A percentile compares a stretch with the other conserved stretches of the same genome.
phyloP scores from a whole-genome alignment of 2,113 vertebrate genomes.

The Prietella phreatophila region DNA sequence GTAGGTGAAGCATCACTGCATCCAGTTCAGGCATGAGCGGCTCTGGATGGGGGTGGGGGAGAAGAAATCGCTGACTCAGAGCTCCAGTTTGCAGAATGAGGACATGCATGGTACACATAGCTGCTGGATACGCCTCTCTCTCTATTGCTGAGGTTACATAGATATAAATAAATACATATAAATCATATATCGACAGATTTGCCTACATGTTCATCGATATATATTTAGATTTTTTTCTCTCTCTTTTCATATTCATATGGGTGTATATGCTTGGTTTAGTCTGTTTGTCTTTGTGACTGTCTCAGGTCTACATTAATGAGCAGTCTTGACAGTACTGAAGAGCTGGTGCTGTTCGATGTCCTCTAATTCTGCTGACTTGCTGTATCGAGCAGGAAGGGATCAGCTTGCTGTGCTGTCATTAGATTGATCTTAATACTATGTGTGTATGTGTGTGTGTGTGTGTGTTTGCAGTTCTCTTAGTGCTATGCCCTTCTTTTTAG shows the following conservation, averaged over 20 bases:
- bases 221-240: neutral
- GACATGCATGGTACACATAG: constrained; percentile 60
- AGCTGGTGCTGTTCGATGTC: constrained; percentile 35
- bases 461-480: constrained; percentile 26
- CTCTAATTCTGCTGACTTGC: constrained; percentile 44
- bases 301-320: constrained; percentile 60
- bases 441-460: constrained; percentile 24
- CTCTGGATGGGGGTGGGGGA: constrained; percentile 50
- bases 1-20: constrained; percentile 54
- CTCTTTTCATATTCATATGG: constrained; percentile 32
- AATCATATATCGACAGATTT: neutral
- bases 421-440: constrained; percentile 36
- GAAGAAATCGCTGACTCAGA: constrained; percentile 71
- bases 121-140: constrained; percentile 58
- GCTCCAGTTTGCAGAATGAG: constrained; percentile 61
- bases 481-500: constrained; percentile 59
- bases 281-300: constrained; percentile 34
- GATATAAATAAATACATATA: neutral
- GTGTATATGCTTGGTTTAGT: neutral
- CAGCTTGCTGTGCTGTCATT: constrained; percentile 33
- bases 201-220: neutral
- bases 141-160: neutral
- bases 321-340: constrained; percentile 22
- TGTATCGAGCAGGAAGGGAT: constrained; percentile 9
- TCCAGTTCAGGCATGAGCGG: constrained; percentile 40